Conservation (phyloP, 1,140 invertebrate genomes). For the Heliconius eleuchia region DNA sequence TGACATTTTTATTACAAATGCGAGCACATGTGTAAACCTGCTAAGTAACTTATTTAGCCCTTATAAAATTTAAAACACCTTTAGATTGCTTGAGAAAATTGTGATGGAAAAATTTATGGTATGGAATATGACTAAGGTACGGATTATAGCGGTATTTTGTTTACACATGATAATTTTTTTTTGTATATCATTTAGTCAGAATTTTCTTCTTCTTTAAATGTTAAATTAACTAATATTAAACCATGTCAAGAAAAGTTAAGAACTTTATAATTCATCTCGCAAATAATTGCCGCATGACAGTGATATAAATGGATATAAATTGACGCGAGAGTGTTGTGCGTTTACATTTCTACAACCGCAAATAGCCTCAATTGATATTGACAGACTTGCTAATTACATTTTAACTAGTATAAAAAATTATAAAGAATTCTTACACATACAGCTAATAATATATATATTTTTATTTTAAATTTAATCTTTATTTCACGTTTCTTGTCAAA, state of each 20-base stretch:
- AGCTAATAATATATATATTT: no score
- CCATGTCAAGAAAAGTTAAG: neutral
- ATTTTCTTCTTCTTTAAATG: no score
- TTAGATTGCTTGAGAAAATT: neutral
- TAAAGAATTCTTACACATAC: neutral
- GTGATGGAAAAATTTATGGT: neutral
- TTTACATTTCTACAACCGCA: neutral
- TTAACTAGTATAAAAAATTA: neutral
- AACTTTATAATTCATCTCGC: neutral
- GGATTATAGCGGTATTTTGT: no score
- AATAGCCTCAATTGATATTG: neutral
- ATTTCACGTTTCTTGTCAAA: neutral
- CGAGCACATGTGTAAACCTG: neutral
- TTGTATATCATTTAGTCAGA: no score
- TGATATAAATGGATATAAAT: neutral
- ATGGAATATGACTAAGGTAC: no score
- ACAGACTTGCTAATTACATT: neutral
- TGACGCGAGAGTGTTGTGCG: conserved; percentile 8
- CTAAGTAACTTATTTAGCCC: neutral
- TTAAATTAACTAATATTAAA: neutral
- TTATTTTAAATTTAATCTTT: no score
- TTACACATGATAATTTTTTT: no score
- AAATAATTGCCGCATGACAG: neutral
- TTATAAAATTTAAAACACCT: neutral
- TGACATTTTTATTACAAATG: neutral